A percentile compares a stretch with the other conserved stretches of the same genome.
Evolutionary conservation across 2,113 vertebrate genomes (phyloP).

Genomic region (Lophochroa leadbeateri): DNA sequence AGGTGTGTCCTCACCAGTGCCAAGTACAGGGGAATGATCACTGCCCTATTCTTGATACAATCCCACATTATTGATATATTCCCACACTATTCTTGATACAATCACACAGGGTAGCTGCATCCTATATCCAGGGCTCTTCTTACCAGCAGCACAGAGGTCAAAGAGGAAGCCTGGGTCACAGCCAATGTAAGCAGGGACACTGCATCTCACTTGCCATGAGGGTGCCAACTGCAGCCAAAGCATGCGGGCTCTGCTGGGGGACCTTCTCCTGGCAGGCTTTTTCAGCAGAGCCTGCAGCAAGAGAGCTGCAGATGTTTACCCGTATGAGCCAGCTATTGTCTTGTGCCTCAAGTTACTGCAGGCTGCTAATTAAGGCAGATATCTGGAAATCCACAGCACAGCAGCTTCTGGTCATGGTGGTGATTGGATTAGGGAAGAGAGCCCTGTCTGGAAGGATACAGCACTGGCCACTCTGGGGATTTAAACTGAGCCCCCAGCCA

Average conservation of each 20-base stretch:
- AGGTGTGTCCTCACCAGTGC: background rate
- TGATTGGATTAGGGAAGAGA: slow-evolving; percentile 56
- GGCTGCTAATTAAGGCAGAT: background rate
- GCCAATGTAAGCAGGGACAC: background rate
- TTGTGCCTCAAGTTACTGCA: background rate
- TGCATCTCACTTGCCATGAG: background rate
- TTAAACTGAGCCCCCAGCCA: slow-evolving; percentile 38
- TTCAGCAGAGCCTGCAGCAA: background rate
- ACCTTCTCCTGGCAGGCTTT: background rate
- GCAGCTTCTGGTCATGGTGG: slow-evolving; percentile 42
- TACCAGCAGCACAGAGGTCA: background rate
- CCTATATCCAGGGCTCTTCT: background rate
- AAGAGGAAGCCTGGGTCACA: slow-evolving; percentile 5
- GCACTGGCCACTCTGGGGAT: background rate
- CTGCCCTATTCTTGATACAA: background rate
- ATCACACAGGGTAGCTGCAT: background rate
- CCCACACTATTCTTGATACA: accelerated
- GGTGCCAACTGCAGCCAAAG: background rate
- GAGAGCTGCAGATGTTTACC: slow-evolving; percentile 38
- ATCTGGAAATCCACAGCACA: slow-evolving; percentile 35
- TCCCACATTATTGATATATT: accelerated
- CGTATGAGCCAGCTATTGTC: background rate
- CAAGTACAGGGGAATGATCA: accelerated
- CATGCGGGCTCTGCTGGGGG: background rate
- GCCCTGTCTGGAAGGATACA: slow-evolving; percentile 35